Base-by-base conservation (phyloP, 92 coral and sea anemone genomes). In the Montipora capitata region DNA sequence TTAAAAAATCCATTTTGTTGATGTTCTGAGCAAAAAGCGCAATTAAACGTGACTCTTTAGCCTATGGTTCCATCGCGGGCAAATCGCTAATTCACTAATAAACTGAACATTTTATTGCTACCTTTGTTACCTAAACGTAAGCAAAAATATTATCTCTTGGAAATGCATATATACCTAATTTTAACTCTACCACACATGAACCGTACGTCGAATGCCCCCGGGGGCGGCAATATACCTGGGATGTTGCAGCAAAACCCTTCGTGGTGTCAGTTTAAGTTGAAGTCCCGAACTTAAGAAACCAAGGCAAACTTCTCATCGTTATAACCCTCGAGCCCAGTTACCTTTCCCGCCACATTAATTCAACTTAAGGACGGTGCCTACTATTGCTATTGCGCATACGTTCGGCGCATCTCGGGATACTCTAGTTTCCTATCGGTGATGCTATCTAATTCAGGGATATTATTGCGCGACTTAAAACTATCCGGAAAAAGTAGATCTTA, bases 41-140 rank as follows among this genome's bases (percentile, higher is more conserved):
- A 45, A 5, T 45, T 45, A 8, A 45, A 45, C 9, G 51, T 45
- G 5, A 45, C 51, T 45, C 9, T 56, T 56, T 27, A 27, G 35
- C 62, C n/a, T 56, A 10, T 56, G 12, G 13, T 13, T 13, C 12
- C 62, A 10, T 56, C 14, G 63, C 27, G 0, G 40, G 3, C 16
- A 4, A 5, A 18, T 8, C 20, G 2, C 10, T 8, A 2, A 18
- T 6, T 12, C 14, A 8, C 12, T 65, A 27, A 18, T 2, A 65
- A 18, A 18, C 2, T 3, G 10, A 17, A 3, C 3, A 0, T 18
- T 3, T 27, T 10, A 2, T 11, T 44, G 8, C 5, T 35, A 2
- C n/a, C 77, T n/a, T 35, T 45, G 59, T 72, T 48, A 48, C 59
- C 17, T 16, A 4, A 48, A 72, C 42, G 77, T 45, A 72, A 48